Evolutionary conservation across 1,140 invertebrate species (phyloP), one percentile per base, ranked within the genome.

Genomic region (Apis cerana): DNA sequence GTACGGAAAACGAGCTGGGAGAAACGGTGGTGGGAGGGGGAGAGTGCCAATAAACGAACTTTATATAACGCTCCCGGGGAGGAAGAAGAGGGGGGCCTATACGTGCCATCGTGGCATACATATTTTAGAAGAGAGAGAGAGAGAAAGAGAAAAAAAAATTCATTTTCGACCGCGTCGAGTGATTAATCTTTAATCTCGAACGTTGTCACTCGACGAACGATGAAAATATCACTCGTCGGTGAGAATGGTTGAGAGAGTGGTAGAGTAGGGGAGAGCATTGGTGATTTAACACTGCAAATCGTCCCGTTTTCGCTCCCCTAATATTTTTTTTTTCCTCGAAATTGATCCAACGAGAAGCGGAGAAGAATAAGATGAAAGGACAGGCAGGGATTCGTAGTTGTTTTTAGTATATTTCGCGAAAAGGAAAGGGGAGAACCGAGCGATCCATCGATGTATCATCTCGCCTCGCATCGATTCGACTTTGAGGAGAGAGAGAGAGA

Each of bases 151-250:
- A 7, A 43, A 43, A 87, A 86, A 83, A 67, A 86, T 85, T 83
- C 85, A 67, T 79, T 86, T 86, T 54, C 33, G 33, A 83, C 75
- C 86, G 76, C 70, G 50, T 19, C 71, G 58, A 43, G 68, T 64
- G 86, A 87, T 87, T 87, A 87, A 87, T 88, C 83, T 85, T 56
- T 43, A 43, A 15, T 23, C 78, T n/a, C 61, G 65, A 84, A 85
- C 75, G 86, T 87, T 82, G 86, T 87, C 86, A 52, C 52, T 62
- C 59, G 58, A 50, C 62, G 67, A 64, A 69, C 83, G 79, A 88
- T 88, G 87, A 88, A 88, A 88, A 88, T 82, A 82, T 88, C 87
- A 85, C 75, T 82, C 64, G 83, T 76, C 86, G 54, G 48, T 9
- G 48, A 23, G 17, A 11, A 10, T 4, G 48, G 19, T 8, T 8